phyloP scores from a whole-genome alignment of 2,113 vertebrate species.

The Cheirogaleus medius region DNA sequence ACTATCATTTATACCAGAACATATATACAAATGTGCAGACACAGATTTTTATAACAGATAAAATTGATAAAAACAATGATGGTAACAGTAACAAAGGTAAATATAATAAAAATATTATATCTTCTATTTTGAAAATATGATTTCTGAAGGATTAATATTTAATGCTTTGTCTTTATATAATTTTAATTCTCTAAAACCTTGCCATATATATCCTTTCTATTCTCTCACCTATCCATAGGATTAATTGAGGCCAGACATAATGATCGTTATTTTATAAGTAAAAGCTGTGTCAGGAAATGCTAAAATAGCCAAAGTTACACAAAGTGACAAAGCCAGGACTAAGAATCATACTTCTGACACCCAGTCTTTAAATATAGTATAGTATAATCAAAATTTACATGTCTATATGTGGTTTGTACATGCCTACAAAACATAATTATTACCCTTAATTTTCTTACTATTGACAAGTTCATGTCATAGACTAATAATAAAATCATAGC shows the following conservation, averaged over 20 bases:
- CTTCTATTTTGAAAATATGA: neutral
- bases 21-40: neutral
- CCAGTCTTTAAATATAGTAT: neutral
- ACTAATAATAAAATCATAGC: neutral
- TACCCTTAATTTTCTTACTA: neutral
- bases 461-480: neutral
- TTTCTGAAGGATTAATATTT: neutral
- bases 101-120: neutral
- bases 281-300: neutral
- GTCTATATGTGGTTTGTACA: neutral
- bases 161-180: neutral
- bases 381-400: neutral
- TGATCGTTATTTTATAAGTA: neutral
- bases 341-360: neutral
- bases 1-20: neutral
- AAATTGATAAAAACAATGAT: neutral
- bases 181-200: neutral
- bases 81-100: neutral
- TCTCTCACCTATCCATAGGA: fast-evolving
- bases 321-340: neutral
- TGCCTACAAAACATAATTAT: neutral
- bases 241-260: neutral
- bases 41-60: neutral
- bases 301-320: neutral
- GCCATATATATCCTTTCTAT: neutral